Base-by-base conservation (phyloP, 2,888 invertebrate species). In the Lasioglossum marginatum region DNA sequence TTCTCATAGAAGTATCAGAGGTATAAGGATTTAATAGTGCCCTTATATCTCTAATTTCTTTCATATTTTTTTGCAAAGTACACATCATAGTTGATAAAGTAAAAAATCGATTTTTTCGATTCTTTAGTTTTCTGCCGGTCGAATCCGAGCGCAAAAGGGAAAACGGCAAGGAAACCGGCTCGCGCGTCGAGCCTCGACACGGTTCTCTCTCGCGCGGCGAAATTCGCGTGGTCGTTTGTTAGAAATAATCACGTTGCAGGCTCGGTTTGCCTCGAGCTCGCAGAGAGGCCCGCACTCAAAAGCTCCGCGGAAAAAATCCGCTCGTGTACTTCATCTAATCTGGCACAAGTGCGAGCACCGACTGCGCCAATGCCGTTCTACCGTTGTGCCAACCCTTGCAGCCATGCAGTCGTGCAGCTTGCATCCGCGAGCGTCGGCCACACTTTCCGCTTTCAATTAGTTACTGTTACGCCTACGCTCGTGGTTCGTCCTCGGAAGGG, bases 241-340 rank as follows among this genome's bases (percentile, higher is more conserved):
- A 75, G 77, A 80, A 84, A 83, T 79, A 85, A 89, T 81, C 85
- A 60, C 57, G 82, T 81, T 66, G 71, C 52, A 34, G 23, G 37
- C 34, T 68, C 27, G 70, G 81, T 81, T 77, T 77, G 52, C n/a
- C 45, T 27, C 19, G 57, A 19, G 52, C 66, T 52, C 70, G 37
- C 40, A 74, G 72, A 68, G n/a, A 70, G 34, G 52, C 40, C 16
- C 23, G 76, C 48, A 48, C 23, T 40, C 31, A 66, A 60, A 57
- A 75, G 60, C n/a, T 10, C 60, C 23, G 60, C 12, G 75, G 63
- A 27, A n/a, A 63, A 82, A 70, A 79, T 37, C 2, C 40, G 31
- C 40, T 45, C 60, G 74, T 79, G 57, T 45, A 71, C 72, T 75
- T 31, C 57, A 72, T 78, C 80, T 80, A 82, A 87, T 82, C 80